A percentile compares a stretch with the other conserved stretches of the same genome.
phyloP scores from a whole-genome alignment of 2,797 vertebrate genomes.

The Falco concolor region DNA sequence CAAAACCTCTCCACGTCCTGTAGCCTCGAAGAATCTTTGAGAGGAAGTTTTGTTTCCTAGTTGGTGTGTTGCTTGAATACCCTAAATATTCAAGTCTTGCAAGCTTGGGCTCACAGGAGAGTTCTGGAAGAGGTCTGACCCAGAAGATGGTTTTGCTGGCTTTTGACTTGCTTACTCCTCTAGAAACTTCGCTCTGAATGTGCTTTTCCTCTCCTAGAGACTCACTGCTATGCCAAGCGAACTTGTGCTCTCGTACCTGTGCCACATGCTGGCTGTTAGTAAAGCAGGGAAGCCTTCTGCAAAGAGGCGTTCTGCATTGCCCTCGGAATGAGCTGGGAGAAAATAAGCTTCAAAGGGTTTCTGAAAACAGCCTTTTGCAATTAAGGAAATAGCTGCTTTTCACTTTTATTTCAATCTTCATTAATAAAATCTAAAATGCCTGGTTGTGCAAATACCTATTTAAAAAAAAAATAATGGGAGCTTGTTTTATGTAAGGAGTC shows the following conservation, averaged over 20 bases:
- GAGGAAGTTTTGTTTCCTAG: not conserved
- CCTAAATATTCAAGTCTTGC: not conserved
- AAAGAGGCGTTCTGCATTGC: not conserved
- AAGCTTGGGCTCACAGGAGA: not conserved
- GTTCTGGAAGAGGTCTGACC: not conserved
- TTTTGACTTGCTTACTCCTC: not conserved
- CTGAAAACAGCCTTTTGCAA: not conserved
- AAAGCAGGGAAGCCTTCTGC: fast-evolving
- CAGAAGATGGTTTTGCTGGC: not conserved
- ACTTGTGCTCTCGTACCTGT: fast-evolving
- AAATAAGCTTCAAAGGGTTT: not conserved
- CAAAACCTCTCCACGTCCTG: too few relatives aligned
- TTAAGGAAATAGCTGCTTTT: not conserved
- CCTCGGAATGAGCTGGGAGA: not conserved
- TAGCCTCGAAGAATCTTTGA: not conserved
- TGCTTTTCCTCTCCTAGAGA: not conserved
- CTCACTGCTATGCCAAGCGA: not conserved
- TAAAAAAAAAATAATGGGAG: not conserved
- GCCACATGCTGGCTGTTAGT: fast-evolving
- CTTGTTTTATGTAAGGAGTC: not conserved
- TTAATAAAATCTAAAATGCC: not conserved
- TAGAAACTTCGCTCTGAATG: not conserved
- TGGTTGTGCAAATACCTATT: not conserved
- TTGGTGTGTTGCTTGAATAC: not conserved
- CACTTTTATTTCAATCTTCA: not conserved